phyloP scores from a whole-genome alignment of 2,888 invertebrate species.

The Neria commutata region DNA sequence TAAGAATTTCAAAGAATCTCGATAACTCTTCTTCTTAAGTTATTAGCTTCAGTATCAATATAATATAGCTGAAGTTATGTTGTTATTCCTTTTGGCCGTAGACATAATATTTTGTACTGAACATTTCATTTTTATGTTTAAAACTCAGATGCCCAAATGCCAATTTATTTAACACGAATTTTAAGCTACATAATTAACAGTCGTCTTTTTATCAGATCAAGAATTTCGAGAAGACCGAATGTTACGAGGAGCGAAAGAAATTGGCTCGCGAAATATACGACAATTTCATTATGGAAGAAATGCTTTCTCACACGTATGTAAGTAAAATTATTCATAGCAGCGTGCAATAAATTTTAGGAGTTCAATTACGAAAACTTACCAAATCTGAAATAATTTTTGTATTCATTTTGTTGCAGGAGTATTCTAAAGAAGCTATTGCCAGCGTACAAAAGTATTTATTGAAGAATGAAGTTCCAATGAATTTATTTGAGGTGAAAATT shows the following conservation, averaged over 20 bases:
- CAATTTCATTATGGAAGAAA: conserved; percentile 99
- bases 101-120: too few relatives aligned
- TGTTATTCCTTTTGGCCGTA: too few relatives aligned
- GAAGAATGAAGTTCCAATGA: conserved; percentile 95
- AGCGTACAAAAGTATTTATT: conserved; percentile 97
- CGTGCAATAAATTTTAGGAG: neutral
- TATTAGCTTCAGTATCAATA: too few relatives aligned
- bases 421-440: conserved; percentile 95
- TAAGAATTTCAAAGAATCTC: too few relatives aligned
- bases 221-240: conserved; percentile 97
- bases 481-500: conserved; percentile 91
- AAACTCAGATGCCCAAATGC: too few relatives aligned
- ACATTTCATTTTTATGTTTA: too few relatives aligned
- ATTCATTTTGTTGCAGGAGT: conserved; percentile 74
- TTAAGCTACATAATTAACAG: conserved; percentile 20
- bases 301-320: conserved; percentile 97
- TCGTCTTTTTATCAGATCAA: conserved; percentile 77
- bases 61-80: too few relatives aligned
- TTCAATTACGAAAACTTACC: too few relatives aligned
- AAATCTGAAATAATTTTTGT: neutral
- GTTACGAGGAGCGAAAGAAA: conserved; percentile 92
- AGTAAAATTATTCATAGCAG: conserved; percentile 62
- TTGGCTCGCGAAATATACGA: conserved; percentile 98
- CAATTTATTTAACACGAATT: too few relatives aligned
- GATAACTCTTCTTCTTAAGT: too few relatives aligned